Evolutionary conservation across 1,140 invertebrate species (phyloP), one percentile per base, ranked within the genome.

Genomic region (Mactra quadrangularis): DNA sequence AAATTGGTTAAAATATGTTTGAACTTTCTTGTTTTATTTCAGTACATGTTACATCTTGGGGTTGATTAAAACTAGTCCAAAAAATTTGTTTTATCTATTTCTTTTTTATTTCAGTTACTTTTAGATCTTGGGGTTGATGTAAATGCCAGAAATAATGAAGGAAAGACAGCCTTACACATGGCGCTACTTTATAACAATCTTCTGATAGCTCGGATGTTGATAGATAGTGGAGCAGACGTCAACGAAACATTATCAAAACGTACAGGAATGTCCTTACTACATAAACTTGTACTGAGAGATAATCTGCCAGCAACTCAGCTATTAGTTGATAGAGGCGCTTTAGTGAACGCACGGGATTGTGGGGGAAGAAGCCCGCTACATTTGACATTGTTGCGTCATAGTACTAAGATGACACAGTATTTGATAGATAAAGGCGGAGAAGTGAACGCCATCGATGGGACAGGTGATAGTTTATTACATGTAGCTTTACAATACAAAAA

Each of bases 221-320:
- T 89, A 6, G 85, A 88, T 45, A 83, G 84, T 72, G 89, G 89
- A 13, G 89, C 89, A 15, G 85, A 89, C 57, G 75, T 88, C 15
- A 87, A 89, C 31, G 85, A 87, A 57, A 68, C 83, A 1, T 22
- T 88, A 17, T 88, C 84, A 4, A 82, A 82, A 17, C 84, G 85
- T 66, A 85, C 84, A 47, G 88, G 89, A 53, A 83, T 79, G 33
- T 83, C 86, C 19, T 76, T 90, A 38, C 72, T 90, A 68, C 89
- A 90, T 60, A 89, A 89, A 82, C 75, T 90, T 78, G 86, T 88
- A 6, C 68, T 85, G 45, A 71, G 85, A 35, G 86, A 89, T 55
- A 84, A 85, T n/a, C 59, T 86, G 3, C 76, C 84, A 57, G 89
- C 87, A 9, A 82, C 86, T 0, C 66, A 86, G 41, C 82, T 90